Evolutionary conservation across 2,113 vertebrate genomes (phyloP).

Genomic region (Entomyzon cyanotis): DNA sequence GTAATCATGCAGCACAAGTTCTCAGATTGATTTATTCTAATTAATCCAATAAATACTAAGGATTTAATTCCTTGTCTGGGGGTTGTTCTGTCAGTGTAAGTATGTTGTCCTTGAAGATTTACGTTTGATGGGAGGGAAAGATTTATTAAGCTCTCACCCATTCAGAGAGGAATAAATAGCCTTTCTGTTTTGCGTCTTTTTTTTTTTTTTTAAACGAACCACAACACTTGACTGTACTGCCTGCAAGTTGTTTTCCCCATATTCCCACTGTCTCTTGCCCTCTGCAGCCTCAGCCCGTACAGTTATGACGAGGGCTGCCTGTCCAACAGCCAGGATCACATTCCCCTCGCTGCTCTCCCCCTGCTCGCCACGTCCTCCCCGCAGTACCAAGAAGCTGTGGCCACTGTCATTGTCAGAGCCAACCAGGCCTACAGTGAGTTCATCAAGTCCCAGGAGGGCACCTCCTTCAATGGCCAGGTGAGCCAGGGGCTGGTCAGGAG

Average conservation of each 20-base stretch:
- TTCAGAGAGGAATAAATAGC: neutral
- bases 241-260: neutral
- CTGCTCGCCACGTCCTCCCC: conserved; percentile 93
- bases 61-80: conserved; percentile 52
- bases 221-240: neutral
- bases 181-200: neutral
- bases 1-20: conserved; percentile 12
- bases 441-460: conserved; percentile 88
- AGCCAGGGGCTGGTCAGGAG: conserved; percentile 19
- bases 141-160: conserved; percentile 50
- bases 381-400: conserved; percentile 94
- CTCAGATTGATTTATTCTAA: conserved; percentile 61
- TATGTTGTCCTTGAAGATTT: conserved; percentile 51
- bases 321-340: conserved; percentile 97
- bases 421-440: conserved; percentile 94
- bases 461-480: conserved; percentile 91
- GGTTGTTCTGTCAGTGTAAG: conserved; percentile 35
- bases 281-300: conserved; percentile 90
- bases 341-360: conserved; percentile 92
- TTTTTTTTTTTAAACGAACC: neutral
- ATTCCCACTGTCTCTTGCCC: neutral
- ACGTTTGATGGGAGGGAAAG: conserved; percentile 14
- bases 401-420: conserved; percentile 89
- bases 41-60: conserved; percentile 59
- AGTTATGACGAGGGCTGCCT: conserved; percentile 93